Evolutionary conservation across 2,113 vertebrate genomes (phyloP).

Genomic region (Sula dactylatra): DNA sequence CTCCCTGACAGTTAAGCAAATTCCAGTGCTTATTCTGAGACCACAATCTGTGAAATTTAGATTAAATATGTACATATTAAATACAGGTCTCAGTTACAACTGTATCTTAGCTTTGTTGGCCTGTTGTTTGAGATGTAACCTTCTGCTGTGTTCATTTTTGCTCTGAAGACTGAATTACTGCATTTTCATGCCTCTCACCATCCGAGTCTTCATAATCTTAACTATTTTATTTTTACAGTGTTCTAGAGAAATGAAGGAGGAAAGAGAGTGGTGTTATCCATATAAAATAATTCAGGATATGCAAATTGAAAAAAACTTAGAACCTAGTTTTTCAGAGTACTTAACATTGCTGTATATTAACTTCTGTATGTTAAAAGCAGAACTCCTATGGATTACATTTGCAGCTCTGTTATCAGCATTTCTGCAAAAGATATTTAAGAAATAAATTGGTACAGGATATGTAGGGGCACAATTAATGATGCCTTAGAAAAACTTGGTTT

Average conservation of each 20-base stretch:
- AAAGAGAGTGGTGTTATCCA: not conserved
- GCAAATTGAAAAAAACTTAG: not conserved
- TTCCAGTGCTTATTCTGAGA: not conserved
- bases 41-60: not conserved
- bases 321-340: not conserved
- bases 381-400: not conserved
- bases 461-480: not conserved
- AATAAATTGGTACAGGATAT: not conserved
- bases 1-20: not conserved
- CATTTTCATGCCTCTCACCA: not conserved
- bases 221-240: not conserved
- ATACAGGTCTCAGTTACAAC: not conserved
- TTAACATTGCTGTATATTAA: not conserved
- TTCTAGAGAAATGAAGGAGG: not conserved
- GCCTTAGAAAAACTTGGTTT: not conserved
- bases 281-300: not conserved
- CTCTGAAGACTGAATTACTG: not conserved
- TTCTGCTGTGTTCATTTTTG: not conserved
- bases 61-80: not conserved
- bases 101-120: not conserved
- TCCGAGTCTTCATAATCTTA: not conserved
- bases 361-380: not conserved
- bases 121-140: not conserved
- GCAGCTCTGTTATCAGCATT: not conserved
- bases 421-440: slow-evolving; percentile 7